Conservation (phyloP, 2,888 invertebrate genomes). For the Yponomeuta plumbellus region DNA sequence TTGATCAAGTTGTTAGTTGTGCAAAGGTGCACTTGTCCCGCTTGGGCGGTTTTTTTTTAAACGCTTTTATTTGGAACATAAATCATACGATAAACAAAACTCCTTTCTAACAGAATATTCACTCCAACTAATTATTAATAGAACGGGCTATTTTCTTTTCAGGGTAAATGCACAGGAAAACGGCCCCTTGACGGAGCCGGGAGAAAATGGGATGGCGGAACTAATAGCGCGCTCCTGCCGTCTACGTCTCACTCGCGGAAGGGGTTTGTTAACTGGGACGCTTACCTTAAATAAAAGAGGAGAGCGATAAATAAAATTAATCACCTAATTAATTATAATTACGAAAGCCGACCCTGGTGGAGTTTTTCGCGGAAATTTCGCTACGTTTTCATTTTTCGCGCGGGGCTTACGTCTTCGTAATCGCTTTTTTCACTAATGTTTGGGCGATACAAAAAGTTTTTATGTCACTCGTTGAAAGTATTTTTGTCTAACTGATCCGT, state of each 20-base stretch:
- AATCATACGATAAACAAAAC: no score
- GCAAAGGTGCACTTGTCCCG: no score
- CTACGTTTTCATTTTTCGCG: not conserved
- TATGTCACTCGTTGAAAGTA: no score
- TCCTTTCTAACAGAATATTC: not conserved
- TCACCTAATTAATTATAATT: constrained; percentile 19
- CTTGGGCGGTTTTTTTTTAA: no score
- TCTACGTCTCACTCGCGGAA: constrained; percentile 12
- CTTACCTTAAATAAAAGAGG: constrained; percentile 5
- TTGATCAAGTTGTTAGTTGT: no score
- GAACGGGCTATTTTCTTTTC: not conserved
- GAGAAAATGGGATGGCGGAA: not conserved
- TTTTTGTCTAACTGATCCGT: no score
- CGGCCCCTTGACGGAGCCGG: not conserved
- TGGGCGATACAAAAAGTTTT: no score
- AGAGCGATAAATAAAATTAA: constrained; percentile 18
- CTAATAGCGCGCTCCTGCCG: not conserved
- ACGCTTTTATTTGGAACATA: no score
- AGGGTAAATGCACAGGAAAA: not conserved
- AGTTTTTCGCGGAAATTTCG: not conserved
- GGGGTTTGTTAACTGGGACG: not conserved
- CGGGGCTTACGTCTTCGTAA: no score
- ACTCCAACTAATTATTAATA: not conserved
- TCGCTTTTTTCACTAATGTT: no score
- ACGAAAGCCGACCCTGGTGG: constrained; percentile 15